Percentiles rank a stretch among this genome's conserved stretches.
These are phyloP conservation scores for Vultur gryphus DNA, from an alignment of 2,797 vertebrate genomes.

Conservation along the genomic window DNA sequence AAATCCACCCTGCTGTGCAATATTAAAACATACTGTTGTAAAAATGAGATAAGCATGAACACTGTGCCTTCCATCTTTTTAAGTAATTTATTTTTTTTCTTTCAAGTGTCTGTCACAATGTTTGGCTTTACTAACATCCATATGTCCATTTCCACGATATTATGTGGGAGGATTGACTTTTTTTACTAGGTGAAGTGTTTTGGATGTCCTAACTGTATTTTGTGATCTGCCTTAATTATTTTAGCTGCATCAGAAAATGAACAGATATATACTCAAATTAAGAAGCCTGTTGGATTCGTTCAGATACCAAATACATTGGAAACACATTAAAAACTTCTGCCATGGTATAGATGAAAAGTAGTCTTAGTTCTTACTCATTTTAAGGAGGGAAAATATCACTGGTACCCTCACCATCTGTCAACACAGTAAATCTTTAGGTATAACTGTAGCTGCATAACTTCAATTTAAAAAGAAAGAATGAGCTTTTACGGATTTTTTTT, in stretches of 20 bases:
- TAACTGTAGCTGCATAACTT: not conserved
- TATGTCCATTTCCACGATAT: not conserved
- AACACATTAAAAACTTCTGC: not conserved
- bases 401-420: not conserved
- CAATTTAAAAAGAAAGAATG: not conserved
- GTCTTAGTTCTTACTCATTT: not conserved
- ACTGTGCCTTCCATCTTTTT: not conserved
- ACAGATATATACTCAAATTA: not conserved
- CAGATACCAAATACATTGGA: not conserved
- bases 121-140: not conserved
- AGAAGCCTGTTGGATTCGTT: not conserved
- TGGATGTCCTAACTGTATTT: not conserved
- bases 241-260: not conserved
- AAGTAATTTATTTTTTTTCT: not conserved
- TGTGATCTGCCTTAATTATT: not conserved
- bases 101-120: not conserved
- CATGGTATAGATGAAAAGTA: not conserved
- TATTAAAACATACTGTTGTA: not conserved
- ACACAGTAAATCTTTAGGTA: not conserved
- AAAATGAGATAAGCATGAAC: not conserved
- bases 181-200: not conserved
- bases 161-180: not conserved
- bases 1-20: constrained; percentile 12
- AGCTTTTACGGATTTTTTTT: not conserved
- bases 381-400: not conserved